These are phyloP conservation scores for Bactericera cockerelli DNA, from an alignment of 1,140 invertebrate genomes.

Conservation along the genomic window DNA sequence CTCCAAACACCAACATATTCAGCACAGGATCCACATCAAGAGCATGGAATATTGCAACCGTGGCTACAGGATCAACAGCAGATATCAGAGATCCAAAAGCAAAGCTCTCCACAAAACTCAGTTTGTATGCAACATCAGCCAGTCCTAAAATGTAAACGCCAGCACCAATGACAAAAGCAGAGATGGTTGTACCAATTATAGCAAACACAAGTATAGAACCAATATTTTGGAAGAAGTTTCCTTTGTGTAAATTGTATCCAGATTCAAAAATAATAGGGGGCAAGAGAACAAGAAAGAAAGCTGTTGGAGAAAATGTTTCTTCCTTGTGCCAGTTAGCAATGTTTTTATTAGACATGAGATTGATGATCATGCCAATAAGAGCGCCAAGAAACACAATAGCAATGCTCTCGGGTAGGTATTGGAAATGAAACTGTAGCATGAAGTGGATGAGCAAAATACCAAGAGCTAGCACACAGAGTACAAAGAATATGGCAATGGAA, in stretches of 20 bases:
- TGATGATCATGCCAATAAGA: constrained; percentile 77
- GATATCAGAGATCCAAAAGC: constrained; percentile 96
- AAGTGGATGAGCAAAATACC: constrained; percentile 89
- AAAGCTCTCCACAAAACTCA: constrained; percentile 92
- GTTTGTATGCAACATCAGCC: constrained; percentile 71
- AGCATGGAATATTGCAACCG: constrained; percentile 95
- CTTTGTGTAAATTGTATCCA: constrained; percentile 96
- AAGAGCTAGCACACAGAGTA: constrained; percentile 76
- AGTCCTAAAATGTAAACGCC: constrained; percentile 87
- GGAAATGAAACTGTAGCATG: constrained; percentile 87
- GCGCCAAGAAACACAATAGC: constrained; percentile 93
- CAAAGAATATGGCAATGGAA: constrained; percentile 93
- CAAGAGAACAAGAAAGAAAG: constrained; percentile 91
- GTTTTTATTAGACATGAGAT: constrained; percentile 76
- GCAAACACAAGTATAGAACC: constrained; percentile 90
- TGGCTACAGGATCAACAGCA: constrained; percentile 97
- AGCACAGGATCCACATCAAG: constrained; percentile 87
- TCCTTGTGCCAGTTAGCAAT: constrained; percentile 89
- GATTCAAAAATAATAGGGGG: constrained; percentile 99
- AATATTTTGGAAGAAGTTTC: constrained; percentile 98
- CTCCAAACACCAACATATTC: constrained; percentile 98
- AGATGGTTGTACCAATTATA: constrained; percentile 90
- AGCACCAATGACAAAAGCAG: constrained; percentile 82
- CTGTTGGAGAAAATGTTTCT: constrained; percentile 91
- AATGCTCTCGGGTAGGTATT: constrained; percentile 92